A percentile compares a stretch with the other conserved stretches of the same genome.
These are phyloP conservation scores for Akabosia matsudoensis DNA, from an alignment of 1,140 invertebrate species.

Conservation along the genomic window DNA sequence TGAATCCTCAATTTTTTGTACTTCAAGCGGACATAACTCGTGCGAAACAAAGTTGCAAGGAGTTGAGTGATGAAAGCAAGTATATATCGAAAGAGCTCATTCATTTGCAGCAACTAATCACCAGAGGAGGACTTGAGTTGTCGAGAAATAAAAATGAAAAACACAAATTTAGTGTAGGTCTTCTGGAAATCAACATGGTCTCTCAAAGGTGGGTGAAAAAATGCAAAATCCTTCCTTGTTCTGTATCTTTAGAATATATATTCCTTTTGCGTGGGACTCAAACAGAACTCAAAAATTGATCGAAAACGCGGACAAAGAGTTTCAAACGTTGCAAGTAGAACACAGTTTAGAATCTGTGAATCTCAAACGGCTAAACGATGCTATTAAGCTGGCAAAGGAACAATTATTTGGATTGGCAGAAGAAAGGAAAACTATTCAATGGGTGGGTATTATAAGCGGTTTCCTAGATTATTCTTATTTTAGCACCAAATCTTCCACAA, in stretches of 20 bases:
- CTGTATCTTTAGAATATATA: too few relatives aligned
- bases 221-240: too few relatives aligned
- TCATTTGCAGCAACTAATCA: background rate
- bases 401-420: constrained; percentile 7
- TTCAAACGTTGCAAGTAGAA: constrained; percentile 15
- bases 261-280: background rate
- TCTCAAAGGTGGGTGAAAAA: background rate
- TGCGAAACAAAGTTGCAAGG: background rate
- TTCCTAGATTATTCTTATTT: background rate
- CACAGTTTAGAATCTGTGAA: constrained; percentile 20
- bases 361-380: constrained; percentile 10
- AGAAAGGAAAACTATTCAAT: constrained; percentile 25
- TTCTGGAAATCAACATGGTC: constrained; percentile 12
- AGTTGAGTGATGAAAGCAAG: constrained; percentile 25
- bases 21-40: constrained; percentile 20
- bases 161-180: background rate
- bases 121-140: constrained; percentile 12
- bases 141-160: background rate
- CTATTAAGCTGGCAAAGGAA: constrained; percentile 7
- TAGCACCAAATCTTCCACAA: background rate
- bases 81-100: constrained; percentile 21
- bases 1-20: constrained; percentile 6
- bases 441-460: constrained; percentile 2
- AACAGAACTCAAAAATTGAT: background rate
- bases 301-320: background rate